Evolutionary conservation across 2,888 invertebrate genomes (phyloP).

Genomic region (Esperia sulphurella): DNA sequence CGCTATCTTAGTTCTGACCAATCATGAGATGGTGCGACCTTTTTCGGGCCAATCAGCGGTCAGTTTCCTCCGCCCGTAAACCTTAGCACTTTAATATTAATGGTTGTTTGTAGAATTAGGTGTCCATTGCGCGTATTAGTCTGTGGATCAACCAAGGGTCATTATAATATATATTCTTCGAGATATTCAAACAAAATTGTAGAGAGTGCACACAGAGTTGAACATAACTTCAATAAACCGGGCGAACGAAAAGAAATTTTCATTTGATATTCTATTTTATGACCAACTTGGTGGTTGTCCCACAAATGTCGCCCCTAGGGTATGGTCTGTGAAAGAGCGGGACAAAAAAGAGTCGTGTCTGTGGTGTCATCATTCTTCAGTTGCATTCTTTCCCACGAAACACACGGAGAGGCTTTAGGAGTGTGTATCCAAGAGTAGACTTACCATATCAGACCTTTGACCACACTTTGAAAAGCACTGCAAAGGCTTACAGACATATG

Average conservation of each 20-base stretch:
- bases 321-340: not conserved
- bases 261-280: slow-evolving; percentile 58
- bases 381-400: not conserved
- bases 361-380: not conserved
- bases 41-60: too few relatives aligned
- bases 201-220: not conserved
- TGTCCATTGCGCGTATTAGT: too few relatives aligned
- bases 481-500: too few relatives aligned
- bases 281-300: slow-evolving; percentile 29
- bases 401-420: not conserved
- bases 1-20: too few relatives aligned
- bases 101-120: too few relatives aligned
- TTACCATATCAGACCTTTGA: too few relatives aligned
- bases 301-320: slow-evolving; percentile 22
- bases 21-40: too few relatives aligned
- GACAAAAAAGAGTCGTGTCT: not conserved
- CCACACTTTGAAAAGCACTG: too few relatives aligned
- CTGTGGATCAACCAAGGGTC: too few relatives aligned
- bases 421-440: too few relatives aligned
- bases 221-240: slow-evolving; percentile 37
- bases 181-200: slow-evolving; percentile 1
- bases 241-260: slow-evolving; percentile 48
- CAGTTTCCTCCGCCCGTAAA: too few relatives aligned
- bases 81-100: too few relatives aligned
- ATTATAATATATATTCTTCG: not conserved